These are phyloP conservation scores for Hesperia comma DNA, from an alignment of 2,888 invertebrate genomes.

Conservation along the genomic window DNA sequence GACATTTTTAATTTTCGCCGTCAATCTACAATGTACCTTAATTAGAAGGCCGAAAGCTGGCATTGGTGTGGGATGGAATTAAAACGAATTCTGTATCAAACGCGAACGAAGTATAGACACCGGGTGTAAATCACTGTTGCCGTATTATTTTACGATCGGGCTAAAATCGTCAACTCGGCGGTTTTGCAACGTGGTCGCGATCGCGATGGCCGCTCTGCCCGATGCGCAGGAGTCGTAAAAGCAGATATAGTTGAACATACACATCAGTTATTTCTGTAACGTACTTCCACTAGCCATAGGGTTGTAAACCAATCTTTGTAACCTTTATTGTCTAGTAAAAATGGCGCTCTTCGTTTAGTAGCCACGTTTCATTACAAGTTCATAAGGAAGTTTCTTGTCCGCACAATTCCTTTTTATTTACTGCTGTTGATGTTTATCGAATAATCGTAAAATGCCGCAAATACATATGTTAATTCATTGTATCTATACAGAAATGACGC, in stretches of 20 bases:
- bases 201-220: conserved; percentile 54
- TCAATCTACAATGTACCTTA: too few species aligned
- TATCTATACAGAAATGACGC: not conserved
- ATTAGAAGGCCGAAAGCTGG: too few species aligned
- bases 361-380: not conserved
- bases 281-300: conserved; percentile 55
- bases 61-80: too few species aligned
- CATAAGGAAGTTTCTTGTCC: not conserved
- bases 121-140: conserved; percentile 73
- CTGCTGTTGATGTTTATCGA: not conserved
- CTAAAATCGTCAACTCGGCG: conserved; percentile 77
- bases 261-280: conserved; percentile 71
- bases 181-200: conserved; percentile 74
- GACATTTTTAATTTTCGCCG: too few species aligned
- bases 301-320: conserved; percentile 39
- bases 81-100: too few species aligned
- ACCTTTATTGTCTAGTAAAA: conserved; percentile 16
- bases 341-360: conserved; percentile 1
- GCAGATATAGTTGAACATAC: conserved; percentile 71
- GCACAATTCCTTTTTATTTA: not conserved
- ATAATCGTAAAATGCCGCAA: not conserved
- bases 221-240: conserved; percentile 71
- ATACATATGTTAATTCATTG: not conserved
- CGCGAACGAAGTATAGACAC: too few species aligned
- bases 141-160: conserved; percentile 78